A percentile compares a stretch with the other conserved stretches of the same genome.
Conservation (phyloP, 2,888 invertebrate genomes). For the Cephus runcator region DNA sequence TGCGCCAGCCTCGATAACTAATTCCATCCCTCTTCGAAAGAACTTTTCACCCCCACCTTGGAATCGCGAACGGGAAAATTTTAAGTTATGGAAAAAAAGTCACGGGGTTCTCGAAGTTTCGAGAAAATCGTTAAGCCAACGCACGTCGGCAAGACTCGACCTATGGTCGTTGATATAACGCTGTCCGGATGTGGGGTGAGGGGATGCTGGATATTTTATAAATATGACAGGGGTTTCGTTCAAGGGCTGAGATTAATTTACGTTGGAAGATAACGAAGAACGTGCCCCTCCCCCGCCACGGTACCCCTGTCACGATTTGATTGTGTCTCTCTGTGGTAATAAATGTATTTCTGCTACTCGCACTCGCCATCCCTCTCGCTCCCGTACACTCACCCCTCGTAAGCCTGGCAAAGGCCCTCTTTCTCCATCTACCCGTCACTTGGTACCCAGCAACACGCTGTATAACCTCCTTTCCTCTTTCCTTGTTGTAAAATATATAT, state of each 20-base stretch:
- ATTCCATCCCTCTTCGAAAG: neutral
- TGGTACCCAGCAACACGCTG: neutral
- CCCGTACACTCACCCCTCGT: neutral
- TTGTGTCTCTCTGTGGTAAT: conserved; percentile 55
- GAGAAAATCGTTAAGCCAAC: neutral
- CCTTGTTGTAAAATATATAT: conserved; percentile 55
- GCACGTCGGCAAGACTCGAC: neutral
- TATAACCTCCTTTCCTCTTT: conserved; percentile 27
- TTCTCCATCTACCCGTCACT: neutral
- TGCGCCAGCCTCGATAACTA: neutral
- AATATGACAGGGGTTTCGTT: conserved; percentile 39
- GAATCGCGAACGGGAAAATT: neutral
- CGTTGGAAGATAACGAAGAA: conserved; percentile 62
- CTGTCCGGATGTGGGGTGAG: neutral
- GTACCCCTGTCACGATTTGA: conserved; percentile 55
- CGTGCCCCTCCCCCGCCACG: conserved; percentile 24
- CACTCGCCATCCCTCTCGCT: conserved; percentile 20
- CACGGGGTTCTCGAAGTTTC: no score
- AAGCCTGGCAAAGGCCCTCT: neutral
- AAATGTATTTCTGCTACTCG: conserved; percentile 52
- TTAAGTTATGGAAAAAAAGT: neutral
- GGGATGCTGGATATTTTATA: conserved; percentile 46
- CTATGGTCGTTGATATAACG: neutral
- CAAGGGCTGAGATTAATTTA: conserved; percentile 58
- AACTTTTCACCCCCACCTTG: neutral